Evolutionary conservation across 2,797 vertebrate species (phyloP).

Genomic region (Bovichtus diacanthus): DNA sequence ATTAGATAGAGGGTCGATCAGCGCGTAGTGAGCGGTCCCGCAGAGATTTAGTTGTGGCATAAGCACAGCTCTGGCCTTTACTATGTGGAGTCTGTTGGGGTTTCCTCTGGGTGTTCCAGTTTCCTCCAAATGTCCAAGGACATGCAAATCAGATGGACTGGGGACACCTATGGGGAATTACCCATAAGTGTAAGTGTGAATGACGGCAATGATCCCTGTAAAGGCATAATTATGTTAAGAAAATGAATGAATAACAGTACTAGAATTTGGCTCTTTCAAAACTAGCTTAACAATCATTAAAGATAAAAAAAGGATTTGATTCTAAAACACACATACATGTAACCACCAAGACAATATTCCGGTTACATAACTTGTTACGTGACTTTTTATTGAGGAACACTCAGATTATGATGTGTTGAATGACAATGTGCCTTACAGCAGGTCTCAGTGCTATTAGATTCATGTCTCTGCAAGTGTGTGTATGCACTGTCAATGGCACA

Average conservation of each 20-base stretch:
- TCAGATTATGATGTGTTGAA: slow-evolving; percentile 25
- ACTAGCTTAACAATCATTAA: no score
- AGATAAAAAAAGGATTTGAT: slow-evolving; percentile 1
- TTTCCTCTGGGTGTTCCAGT: slow-evolving; percentile 46
- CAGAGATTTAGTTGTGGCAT: slow-evolving; percentile 24
- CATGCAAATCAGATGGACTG: slow-evolving; percentile 46
- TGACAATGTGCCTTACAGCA: slow-evolving; percentile 12
- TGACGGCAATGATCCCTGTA: slow-evolving; percentile 11
- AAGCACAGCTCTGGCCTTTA: slow-evolving; percentile 5
- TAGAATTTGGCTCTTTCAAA: neutral
- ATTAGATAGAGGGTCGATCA: slow-evolving; percentile 16
- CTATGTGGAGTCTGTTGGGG: neutral
- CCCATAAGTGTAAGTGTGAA: slow-evolving; percentile 39
- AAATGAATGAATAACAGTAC: no score
- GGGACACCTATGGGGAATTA: slow-evolving; percentile 19
- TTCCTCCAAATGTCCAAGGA: slow-evolving; percentile 44
- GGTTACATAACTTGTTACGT: slow-evolving; percentile 10
- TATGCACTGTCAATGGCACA: slow-evolving; percentile 54
- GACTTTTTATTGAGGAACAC: slow-evolving; percentile 18
- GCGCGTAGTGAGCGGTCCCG: slow-evolving; percentile 25
- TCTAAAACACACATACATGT: slow-evolving; percentile 9
- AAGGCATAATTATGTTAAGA: neutral
- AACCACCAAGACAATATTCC: slow-evolving; percentile 1
- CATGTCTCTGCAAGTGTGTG: slow-evolving; percentile 40
- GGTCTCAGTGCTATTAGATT: slow-evolving; percentile 44